Percentiles rank a stretch among this genome's conserved stretches.
Conservation (phyloP, 2,113 vertebrate genomes). For the Sinocyclocheilus maitianheensis region DNA sequence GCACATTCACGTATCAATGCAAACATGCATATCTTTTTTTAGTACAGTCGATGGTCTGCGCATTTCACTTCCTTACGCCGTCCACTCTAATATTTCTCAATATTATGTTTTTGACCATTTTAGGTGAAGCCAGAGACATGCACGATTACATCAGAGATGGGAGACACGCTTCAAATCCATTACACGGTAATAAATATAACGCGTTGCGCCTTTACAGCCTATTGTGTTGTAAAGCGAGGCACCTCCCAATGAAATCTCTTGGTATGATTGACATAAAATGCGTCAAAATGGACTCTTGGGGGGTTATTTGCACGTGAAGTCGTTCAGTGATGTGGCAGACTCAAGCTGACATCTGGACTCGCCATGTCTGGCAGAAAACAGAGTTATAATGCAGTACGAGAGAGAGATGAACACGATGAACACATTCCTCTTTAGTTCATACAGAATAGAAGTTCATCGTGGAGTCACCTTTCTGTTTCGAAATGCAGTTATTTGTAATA, state of each 20-base stretch:
- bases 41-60: background rate
- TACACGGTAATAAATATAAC: conserved; percentile 83
- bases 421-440: background rate
- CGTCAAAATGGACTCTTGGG: background rate
- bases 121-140: conserved; percentile 83
- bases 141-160: conserved; percentile 76
- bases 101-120: conserved; percentile 37
- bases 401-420: background rate
- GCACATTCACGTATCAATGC: background rate
- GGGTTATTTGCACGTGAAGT: background rate
- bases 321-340: conserved; percentile 36
- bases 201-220: background rate
- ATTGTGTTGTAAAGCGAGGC: background rate
- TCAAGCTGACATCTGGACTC: conserved; percentile 25
- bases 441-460: background rate
- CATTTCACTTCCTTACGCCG: background rate
- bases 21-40: background rate
- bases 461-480: background rate
- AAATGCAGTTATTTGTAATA: background rate
- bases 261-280: background rate
- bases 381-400: background rate
- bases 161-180: conserved; percentile 90
- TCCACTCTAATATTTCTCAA: background rate
- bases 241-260: conserved; percentile 17
- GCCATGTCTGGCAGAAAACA: background rate